phyloP scores from a whole-genome alignment of 2,888 invertebrate genomes.

The Electrophaes corylata region DNA sequence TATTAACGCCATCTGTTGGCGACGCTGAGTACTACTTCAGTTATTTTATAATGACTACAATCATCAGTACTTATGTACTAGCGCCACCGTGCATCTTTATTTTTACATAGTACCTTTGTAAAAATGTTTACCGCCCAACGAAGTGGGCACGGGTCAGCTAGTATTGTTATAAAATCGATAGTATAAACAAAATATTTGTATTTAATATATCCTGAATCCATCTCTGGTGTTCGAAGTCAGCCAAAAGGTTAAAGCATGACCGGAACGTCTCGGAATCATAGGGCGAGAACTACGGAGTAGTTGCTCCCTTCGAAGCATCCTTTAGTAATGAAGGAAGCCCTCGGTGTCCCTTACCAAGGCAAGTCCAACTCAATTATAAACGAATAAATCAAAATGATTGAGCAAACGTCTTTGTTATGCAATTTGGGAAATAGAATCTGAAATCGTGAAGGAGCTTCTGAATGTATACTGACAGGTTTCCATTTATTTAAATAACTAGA shows the following conservation, averaged over 20 bases:
- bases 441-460: slow-evolving; percentile 10
- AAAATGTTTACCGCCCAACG: too few relatives aligned
- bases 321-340: slow-evolving; percentile 66
- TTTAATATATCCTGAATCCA: too few relatives aligned
- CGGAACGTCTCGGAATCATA: slow-evolving; percentile 62
- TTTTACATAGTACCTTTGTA: too few relatives aligned
- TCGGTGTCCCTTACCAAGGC: slow-evolving; percentile 57
- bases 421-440: slow-evolving; percentile 27
- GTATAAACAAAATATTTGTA: slow-evolving; percentile 1
- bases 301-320: slow-evolving; percentile 58
- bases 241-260: slow-evolving; percentile 59
- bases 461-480: slow-evolving; percentile 17
- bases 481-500: slow-evolving; percentile 13
- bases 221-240: slow-evolving; percentile 42
- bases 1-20: too few relatives aligned
- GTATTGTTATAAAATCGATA: too few relatives aligned
- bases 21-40: too few relatives aligned
- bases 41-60: too few relatives aligned
- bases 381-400: slow-evolving; percentile 71
- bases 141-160: too few relatives aligned
- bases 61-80: too few relatives aligned
- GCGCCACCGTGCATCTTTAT: too few relatives aligned
- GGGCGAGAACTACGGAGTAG: slow-evolving; percentile 59
- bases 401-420: slow-evolving; percentile 41
- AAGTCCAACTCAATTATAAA: slow-evolving; percentile 72